A percentile compares a stretch with the other conserved stretches of the same genome.
These are phyloP conservation scores for Conchocele bisecta DNA, from an alignment of 2,888 invertebrate species.

Conservation along the genomic window DNA sequence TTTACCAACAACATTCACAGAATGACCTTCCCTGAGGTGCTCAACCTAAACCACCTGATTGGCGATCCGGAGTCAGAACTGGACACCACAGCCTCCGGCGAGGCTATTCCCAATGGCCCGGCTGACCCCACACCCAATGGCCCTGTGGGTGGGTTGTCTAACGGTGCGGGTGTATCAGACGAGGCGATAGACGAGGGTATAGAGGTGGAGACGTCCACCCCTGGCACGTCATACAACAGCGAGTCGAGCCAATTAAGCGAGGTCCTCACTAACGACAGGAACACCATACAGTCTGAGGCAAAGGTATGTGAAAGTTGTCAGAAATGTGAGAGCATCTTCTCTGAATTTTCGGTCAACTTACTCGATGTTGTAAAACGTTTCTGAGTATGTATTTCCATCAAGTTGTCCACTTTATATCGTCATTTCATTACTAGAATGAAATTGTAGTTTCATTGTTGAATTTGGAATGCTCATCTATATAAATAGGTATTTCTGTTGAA, in stretches of 20 bases:
- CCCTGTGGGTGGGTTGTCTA: neutral
- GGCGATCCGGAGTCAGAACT: constrained; percentile 67
- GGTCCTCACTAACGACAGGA: constrained; percentile 78
- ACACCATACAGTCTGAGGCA: constrained; percentile 74
- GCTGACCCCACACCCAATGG: constrained; percentile 17
- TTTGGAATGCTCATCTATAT: no score
- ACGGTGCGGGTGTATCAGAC: constrained; percentile 64
- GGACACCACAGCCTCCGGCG: constrained; percentile 7
- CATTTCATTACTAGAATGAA: no score
- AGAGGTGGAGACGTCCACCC: constrained; percentile 78
- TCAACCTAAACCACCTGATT: constrained; percentile 91
- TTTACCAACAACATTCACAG: constrained; percentile 85
- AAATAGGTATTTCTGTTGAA: no score
- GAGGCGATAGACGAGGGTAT: constrained; percentile 88
- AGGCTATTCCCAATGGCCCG: constrained; percentile 39
- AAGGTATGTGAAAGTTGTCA: no score
- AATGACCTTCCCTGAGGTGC: constrained; percentile 90
- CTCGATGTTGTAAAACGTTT: no score
- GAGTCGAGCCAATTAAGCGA: constrained; percentile 74
- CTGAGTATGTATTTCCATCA: no score
- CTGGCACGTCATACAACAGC: constrained; percentile 72
- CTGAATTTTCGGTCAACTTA: no score
- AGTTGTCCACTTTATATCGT: no score
- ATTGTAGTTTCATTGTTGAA: no score
- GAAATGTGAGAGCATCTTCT: no score